A percentile compares a stretch with the other conserved stretches of the same genome.
These are phyloP conservation scores for Nesoenas mayeri DNA, from an alignment of 2,113 vertebrate genomes.

Conservation along the genomic window DNA sequence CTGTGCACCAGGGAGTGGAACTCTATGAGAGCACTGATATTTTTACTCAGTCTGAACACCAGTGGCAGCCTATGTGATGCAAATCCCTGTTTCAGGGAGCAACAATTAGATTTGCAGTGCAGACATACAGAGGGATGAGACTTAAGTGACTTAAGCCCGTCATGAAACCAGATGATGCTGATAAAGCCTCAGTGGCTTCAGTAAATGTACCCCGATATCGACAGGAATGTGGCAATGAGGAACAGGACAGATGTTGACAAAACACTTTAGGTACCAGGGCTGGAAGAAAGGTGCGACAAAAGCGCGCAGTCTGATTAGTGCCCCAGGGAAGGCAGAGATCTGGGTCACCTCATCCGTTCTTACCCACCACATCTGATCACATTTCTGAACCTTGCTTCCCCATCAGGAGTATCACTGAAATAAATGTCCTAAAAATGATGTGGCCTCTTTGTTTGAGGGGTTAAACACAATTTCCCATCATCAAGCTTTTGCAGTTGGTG, in stretches of 20 bases:
- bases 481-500: slow-evolving; percentile 14
- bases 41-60: not conserved
- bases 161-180: not conserved
- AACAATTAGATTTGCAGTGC: not conserved
- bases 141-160: not conserved
- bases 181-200: not conserved
- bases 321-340: not conserved
- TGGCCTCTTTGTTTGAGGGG: not conserved
- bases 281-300: not conserved
- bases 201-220: not conserved
- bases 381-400: not conserved
- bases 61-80: not conserved
- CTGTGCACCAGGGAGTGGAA: not conserved
- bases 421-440: not conserved
- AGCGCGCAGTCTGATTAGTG: not conserved
- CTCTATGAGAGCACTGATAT: not conserved
- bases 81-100: not conserved
- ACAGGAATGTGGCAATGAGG: not conserved
- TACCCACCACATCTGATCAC: not conserved
- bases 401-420: not conserved
- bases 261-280: not conserved
- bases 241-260: not conserved
- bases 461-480: slow-evolving; percentile 40
- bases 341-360: slow-evolving; percentile 38
- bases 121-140: not conserved